A percentile compares a stretch with the other conserved stretches of the same genome.
These are phyloP conservation scores for Drosophila meridionalis DNA, from an alignment of 2,888 invertebrate species.

Conservation along the genomic window DNA sequence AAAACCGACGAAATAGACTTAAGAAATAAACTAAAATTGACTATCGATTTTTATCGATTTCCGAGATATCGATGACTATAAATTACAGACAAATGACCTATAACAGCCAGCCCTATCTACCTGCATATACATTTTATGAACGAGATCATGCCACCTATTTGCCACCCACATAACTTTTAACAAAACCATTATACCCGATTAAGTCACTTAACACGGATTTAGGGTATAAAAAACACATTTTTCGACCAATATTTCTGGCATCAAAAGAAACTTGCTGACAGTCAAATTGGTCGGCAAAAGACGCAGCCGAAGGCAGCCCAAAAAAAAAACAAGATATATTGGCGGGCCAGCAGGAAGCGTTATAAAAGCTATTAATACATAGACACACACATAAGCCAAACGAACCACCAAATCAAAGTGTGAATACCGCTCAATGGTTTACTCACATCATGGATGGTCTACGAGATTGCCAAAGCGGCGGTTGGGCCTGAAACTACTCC, in stretches of 20 bases:
- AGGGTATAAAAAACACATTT: conserved; percentile 22
- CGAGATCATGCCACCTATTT: neutral
- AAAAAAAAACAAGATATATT: conserved; percentile 47
- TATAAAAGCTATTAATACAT: conserved; percentile 76
- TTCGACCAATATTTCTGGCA: conserved; percentile 54
- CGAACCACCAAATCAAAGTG: conserved; percentile 67
- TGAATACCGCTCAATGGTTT: conserved; percentile 60
- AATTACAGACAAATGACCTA: too few species aligned
- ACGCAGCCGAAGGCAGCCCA: conserved; percentile 2
- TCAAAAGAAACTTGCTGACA: conserved; percentile 68
- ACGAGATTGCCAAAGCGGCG: conserved; percentile 13
- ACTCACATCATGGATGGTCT: conserved; percentile 52
- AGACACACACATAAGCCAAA: conserved; percentile 22
- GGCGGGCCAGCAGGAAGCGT: conserved; percentile 60
- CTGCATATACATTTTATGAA: neutral
- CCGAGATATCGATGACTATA: neutral
- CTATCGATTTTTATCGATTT: neutral
- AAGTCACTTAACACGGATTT: neutral
- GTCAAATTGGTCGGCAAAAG: conserved; percentile 66
- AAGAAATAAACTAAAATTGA: neutral
- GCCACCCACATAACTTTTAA: neutral
- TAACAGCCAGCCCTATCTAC: neutral
- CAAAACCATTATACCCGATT: neutral
- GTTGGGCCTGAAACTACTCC: neutral
- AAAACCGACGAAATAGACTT: neutral